Percentiles rank a stretch among this genome's conserved stretches.
Evolutionary conservation across 2,888 invertebrate species (phyloP).

Genomic region (Drosophila prolongata): DNA sequence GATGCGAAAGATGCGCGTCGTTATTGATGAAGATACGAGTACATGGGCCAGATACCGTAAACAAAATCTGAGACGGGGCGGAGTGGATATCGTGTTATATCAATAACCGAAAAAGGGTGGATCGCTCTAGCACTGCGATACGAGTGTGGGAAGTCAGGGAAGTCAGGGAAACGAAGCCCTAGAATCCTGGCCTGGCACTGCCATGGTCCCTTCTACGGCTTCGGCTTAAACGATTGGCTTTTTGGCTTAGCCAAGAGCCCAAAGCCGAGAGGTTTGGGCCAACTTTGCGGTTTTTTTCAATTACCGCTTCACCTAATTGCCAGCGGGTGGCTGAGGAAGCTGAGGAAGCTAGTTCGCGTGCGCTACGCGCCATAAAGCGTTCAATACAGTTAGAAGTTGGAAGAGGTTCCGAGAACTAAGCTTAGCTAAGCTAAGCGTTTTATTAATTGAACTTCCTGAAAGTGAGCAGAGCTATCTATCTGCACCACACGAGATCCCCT

Average conservation of each 20-base stretch:
- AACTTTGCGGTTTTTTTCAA: conserved; percentile 76
- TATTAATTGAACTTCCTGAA: conserved; percentile 82
- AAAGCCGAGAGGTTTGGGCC: too few species aligned
- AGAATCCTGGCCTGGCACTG: conserved; percentile 10
- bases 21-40: conserved; percentile 79
- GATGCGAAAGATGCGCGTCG: conserved; percentile 65
- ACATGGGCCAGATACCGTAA: conserved; percentile 61
- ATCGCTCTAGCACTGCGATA: conserved; percentile 51
- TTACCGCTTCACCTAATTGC: conserved; percentile 71
- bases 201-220: conserved; percentile 16
- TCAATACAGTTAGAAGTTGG: conserved; percentile 73
- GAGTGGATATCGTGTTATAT: conserved; percentile 81
- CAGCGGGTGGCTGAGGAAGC: conserved; percentile 9
- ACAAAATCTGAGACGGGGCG: conserved; percentile 48
- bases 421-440: conserved; percentile 65
- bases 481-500: conserved; percentile 60
- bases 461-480: conserved; percentile 41
- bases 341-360: conserved; percentile 53
- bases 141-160: conserved; percentile 41
- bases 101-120: conserved; percentile 84
- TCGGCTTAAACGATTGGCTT: conserved; percentile 35
- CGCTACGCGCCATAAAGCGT: conserved; percentile 79
- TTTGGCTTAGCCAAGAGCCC: conserved; percentile 30
- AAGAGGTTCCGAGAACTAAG: conserved; percentile 61
- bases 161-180: conserved; percentile 34